Conservation (phyloP, 2,113 vertebrate genomes). For the Gobius niger region DNA sequence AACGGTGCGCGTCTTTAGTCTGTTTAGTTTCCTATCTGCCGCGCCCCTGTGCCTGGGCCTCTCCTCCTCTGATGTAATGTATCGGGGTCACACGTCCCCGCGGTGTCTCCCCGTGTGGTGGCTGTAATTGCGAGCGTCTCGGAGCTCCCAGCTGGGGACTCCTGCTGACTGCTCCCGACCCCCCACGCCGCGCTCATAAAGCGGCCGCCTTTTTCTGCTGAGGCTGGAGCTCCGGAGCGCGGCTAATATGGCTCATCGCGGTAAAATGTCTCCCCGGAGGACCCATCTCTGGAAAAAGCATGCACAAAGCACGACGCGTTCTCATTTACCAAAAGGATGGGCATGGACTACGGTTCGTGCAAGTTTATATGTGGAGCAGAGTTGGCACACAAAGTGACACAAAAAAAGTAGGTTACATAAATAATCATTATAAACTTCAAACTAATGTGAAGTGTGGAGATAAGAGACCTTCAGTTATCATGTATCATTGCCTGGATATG, state of each 20-base stretch:
- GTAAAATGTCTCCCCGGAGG: not conserved
- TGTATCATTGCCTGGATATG: too few relatives aligned
- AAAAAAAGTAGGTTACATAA: too few relatives aligned
- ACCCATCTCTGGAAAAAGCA: not conserved
- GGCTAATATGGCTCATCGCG: not conserved
- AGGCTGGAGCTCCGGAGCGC: not conserved
- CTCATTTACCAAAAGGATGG: too few relatives aligned
- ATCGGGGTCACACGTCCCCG: constrained; percentile 5
- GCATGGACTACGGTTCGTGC: too few relatives aligned
- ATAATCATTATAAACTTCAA: too few relatives aligned
- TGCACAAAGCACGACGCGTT: too few relatives aligned
- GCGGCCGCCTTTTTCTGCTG: constrained; percentile 10
- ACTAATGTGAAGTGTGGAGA: too few relatives aligned
- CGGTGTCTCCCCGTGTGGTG: constrained; percentile 1
- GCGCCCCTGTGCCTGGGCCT: not conserved
- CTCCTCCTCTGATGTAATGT: constrained; percentile 1
- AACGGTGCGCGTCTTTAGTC: not conserved
- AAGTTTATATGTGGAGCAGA: too few relatives aligned
- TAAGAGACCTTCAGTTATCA: too few relatives aligned
- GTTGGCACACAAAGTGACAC: too few relatives aligned
- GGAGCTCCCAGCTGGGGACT: constrained; percentile 6
- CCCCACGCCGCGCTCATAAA: constrained; percentile 1
- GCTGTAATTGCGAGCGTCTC: constrained; percentile 10
- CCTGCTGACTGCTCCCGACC: not conserved
- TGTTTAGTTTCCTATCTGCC: not conserved